Evolutionary conservation across 92 coral and sea anemone species (phyloP), one percentile per base, ranked within the genome.

Genomic region (Phenganax stokvisi): DNA sequence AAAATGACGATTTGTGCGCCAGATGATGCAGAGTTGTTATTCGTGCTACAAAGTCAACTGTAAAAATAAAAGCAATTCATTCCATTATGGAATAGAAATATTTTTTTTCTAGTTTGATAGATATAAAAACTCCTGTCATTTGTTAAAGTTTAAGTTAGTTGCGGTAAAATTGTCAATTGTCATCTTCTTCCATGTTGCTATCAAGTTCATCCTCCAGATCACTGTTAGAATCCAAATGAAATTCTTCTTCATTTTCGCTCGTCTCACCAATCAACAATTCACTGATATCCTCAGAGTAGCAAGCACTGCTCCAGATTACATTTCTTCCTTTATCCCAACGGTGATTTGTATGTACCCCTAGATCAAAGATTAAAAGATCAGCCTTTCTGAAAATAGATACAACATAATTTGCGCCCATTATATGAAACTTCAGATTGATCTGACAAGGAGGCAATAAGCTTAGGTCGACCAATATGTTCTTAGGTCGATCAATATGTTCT

Each of bases 401-500:
- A 59, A 59, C 65, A 59, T 59, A 59, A 59, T 59, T 59, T 59
- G 65, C 65, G 7, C 65, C 3, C 16, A 59, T 59, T 59, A 59
- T 59, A 59, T 59, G 65, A 59, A 59, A 20, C 65, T 59, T 59
- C 65, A 59, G 65, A 59, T 59, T 59, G 65, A 7, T 59, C 25
- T 7, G 16, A 59, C 65, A 59, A 59, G 65, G 65, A 12, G 65
- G 65, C 65, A 59, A 59, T 13, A 59, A 20, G 65, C 65, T 1
- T 59, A 59, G 25, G 65, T 59, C 65, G 65, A 59, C 25, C 77
- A 73, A 52, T 7, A 52, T 73, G 60, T 73, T 51, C 61, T 58
- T 59, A 15, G 77, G 77, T 31, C 51, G 77, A 54, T 73, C 77
- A 52, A 73, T 15, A 73, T 25, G 28, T 20, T 73, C 77, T 20